Evolutionary conservation across 1,140 invertebrate genomes (phyloP), one percentile per base, ranked within the genome.

Genomic region (Archegozetes longisetosus): DNA sequence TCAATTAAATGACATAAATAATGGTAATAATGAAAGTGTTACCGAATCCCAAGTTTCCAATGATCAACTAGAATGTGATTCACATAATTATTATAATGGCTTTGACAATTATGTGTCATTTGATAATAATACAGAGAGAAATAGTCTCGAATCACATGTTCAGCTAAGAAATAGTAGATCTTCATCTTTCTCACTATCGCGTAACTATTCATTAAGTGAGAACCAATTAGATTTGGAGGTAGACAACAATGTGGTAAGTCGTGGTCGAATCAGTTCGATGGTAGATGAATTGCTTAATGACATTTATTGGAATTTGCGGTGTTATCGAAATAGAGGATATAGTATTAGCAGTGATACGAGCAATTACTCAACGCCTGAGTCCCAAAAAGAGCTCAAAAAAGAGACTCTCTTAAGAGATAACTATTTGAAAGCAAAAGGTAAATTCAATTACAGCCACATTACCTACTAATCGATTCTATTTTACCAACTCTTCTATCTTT

Each of bases 211-310:
- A 17, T 9, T 17, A 40, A 40, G 6, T 40, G 32, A 40, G 6
- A 40, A 17, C 17, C 32, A 6, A 6, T 9, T 40, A 9, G 32
- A 40, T 17, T 40, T 40, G 6, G 32, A 40, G 32, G 32, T 17
- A 40, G 6, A 6, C 32, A 40, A 9, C 17, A 17, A 40, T 9
- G 17, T 17, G 32, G 6, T 40, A 40, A 40, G 17, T 9, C 6
- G 17, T 40, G 6, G 1, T 32, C 14, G 27, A 1, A 32, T 29
- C 20, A 29, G 53, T 29, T 55, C 53, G 1, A 12, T 55, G 53
- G 53, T 55, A 29, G 53, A 55, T 3, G 26, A 55, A 22, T 22
- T 55, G 24, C 32, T 55, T 20, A 40, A 29, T 40, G 53, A 55
- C 20, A 55, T 55, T 9, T 29, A 32, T 22, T 55, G 27, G 28